A percentile compares a stretch with the other conserved stretches of the same genome.
Conservation (phyloP, 2,797 vertebrate genomes). For the Eremophila alpestris region DNA sequence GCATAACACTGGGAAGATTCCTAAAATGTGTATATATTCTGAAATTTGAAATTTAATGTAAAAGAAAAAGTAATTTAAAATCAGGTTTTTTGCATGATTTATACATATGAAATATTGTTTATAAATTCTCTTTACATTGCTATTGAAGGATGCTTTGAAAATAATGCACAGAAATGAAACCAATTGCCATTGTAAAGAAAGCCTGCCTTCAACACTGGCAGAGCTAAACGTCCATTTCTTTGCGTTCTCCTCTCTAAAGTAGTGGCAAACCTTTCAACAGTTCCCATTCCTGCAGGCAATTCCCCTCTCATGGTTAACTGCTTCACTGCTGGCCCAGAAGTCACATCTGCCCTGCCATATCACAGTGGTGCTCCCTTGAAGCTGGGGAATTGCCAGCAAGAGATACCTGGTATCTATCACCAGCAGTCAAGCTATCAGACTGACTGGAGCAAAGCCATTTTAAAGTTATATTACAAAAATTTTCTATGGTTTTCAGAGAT, state of each 20-base stretch:
- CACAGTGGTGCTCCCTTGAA: neutral
- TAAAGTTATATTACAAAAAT: neutral
- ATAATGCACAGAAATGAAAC: neutral
- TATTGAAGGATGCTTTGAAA: neutral
- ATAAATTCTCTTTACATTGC: neutral
- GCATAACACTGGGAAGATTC: neutral
- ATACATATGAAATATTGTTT: neutral
- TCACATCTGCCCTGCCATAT: neutral
- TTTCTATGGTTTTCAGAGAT: neutral
- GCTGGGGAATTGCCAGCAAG: neutral
- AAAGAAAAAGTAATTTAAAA: neutral
- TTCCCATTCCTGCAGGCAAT: neutral
- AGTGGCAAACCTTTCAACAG: neutral
- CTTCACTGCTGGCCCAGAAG: neutral
- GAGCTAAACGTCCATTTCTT: neutral
- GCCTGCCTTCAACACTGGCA: neutral
- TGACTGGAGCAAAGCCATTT: neutral
- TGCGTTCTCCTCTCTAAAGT: neutral
- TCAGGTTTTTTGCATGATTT: neutral
- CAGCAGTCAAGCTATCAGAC: neutral
- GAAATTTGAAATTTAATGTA: neutral
- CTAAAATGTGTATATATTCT: neutral
- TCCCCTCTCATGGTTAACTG: neutral
- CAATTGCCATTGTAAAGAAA: neutral
- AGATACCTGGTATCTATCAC: conserved; percentile 17